A percentile compares a stretch with the other conserved stretches of the same genome.
These are phyloP conservation scores for Myotis daubentonii DNA, from an alignment of 2,797 vertebrate genomes.

Conservation along the genomic window DNA sequence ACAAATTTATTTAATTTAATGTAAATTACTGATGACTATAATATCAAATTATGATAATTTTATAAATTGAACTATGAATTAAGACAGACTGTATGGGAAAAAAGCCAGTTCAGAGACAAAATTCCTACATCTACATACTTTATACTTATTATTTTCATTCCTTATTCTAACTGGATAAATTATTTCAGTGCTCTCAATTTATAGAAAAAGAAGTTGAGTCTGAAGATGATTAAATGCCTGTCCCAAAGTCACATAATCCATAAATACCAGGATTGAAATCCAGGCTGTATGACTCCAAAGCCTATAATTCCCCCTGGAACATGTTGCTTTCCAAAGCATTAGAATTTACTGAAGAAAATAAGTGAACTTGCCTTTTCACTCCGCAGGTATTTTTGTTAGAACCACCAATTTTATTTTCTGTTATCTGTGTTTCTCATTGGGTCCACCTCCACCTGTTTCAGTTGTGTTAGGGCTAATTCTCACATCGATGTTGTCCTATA, in stretches of 20 bases:
- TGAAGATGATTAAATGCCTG: background rate
- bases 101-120: background rate
- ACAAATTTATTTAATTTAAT: background rate
- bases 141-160: background rate
- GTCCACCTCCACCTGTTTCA: background rate
- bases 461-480: background rate
- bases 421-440: background rate
- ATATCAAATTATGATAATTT: background rate
- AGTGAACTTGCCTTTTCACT: background rate
- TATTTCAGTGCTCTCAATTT: background rate
- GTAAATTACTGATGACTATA: background rate
- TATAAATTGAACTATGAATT: background rate
- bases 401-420: background rate
- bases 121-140: background rate
- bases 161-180: background rate
- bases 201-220: background rate
- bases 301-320: background rate
- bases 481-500: background rate
- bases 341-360: background rate
- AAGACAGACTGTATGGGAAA: accelerated
- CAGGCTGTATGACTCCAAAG: background rate
- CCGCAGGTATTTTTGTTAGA: background rate
- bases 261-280: background rate
- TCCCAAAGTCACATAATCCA: background rate
- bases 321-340: background rate